A percentile compares a stretch with the other conserved stretches of the same genome.
Evolutionary conservation across 2,113 vertebrate species (phyloP).

Genomic region (Clarias macrocephalus): DNA sequence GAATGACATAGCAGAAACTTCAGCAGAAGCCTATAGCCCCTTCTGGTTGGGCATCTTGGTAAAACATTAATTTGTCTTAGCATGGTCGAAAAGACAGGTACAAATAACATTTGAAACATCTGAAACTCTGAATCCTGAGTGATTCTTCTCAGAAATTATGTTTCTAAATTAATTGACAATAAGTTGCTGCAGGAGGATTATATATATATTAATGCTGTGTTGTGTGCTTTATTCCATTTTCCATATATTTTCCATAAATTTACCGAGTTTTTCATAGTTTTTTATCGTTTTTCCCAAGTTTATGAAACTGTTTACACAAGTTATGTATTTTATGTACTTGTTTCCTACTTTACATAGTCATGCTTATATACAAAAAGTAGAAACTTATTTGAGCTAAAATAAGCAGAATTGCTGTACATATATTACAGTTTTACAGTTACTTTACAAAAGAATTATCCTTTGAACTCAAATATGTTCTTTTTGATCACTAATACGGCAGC

Average conservation of each 20-base stretch:
- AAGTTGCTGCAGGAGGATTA: not conserved
- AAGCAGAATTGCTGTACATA: not conserved
- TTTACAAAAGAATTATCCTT: not conserved
- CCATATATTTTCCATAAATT: not conserved
- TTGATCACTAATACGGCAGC: not conserved
- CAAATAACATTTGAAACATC: not conserved
- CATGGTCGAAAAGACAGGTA: not conserved
- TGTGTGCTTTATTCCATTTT: not conserved
- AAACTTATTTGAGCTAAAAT: not conserved
- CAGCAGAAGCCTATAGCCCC: not conserved
- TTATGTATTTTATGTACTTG: not conserved
- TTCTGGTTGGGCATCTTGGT: slow-evolving; percentile 63
- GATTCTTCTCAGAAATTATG: not conserved
- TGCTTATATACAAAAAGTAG: not conserved
- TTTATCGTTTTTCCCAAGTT: not conserved
- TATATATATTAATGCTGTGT: not conserved
- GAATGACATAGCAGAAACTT: accelerated
- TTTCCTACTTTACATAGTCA: not conserved
- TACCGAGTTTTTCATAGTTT: not conserved
- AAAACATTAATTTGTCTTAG: slow-evolving; percentile 22
- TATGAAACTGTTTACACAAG: not conserved
- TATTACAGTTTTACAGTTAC: not conserved
- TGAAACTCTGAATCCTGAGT: not conserved
- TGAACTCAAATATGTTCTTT: not conserved
- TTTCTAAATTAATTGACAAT: not conserved